Percentiles rank a stretch among this genome's conserved stretches.
phyloP scores from a whole-genome alignment of 2,797 vertebrate genomes.

The Zalophus californianus region DNA sequence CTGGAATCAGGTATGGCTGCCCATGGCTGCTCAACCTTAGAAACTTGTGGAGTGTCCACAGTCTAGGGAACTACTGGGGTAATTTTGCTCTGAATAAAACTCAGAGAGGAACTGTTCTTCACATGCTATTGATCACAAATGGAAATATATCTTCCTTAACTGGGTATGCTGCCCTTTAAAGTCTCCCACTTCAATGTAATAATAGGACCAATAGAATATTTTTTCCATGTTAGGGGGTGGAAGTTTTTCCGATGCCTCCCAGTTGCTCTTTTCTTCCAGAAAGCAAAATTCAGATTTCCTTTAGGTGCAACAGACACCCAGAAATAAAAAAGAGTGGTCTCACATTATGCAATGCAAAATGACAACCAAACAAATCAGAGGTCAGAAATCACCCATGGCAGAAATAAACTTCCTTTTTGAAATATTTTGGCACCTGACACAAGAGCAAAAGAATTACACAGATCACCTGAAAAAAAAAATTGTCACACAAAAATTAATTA shows the following conservation, averaged over 20 bases:
- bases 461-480: constrained; percentile 69
- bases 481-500: constrained; percentile 59
- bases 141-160: constrained; percentile 82
- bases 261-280: constrained; percentile 84
- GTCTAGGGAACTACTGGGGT: constrained; percentile 72
- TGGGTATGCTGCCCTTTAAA: constrained; percentile 82
- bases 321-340: constrained; percentile 82
- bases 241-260: constrained; percentile 80
- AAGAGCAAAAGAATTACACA: constrained; percentile 69
- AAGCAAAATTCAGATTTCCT: constrained; percentile 83
- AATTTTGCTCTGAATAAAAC: constrained; percentile 74
- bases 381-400: constrained; percentile 81
- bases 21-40: constrained; percentile 73
- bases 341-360: constrained; percentile 78
- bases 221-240: constrained; percentile 80
- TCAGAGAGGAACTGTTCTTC: constrained; percentile 81
- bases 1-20: constrained; percentile 61
- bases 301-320: constrained; percentile 82
- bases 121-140: constrained; percentile 82
- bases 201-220: constrained; percentile 82
- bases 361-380: constrained; percentile 82
- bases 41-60: constrained; percentile 69
- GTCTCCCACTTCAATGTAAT: constrained; percentile 77
- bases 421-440: constrained; percentile 81
- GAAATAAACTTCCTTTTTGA: constrained; percentile 73